A percentile compares a stretch with the other conserved stretches of the same genome.
Conservation (phyloP, 2,888 invertebrate genomes). For the Salpingus planirostris region DNA sequence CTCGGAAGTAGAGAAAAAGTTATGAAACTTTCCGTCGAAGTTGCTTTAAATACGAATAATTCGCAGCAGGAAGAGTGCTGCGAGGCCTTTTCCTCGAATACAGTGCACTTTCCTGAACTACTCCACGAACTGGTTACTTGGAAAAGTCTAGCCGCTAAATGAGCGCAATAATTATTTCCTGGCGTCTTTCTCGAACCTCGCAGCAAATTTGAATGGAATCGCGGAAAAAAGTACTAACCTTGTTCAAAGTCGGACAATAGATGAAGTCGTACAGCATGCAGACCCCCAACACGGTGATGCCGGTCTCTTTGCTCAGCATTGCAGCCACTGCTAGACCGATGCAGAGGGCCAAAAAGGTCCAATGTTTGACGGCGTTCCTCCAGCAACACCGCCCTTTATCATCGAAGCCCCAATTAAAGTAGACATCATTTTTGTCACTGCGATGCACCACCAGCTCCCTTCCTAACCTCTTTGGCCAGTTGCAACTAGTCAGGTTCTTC, state of each 20-base stretch:
- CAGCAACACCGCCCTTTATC: constrained; percentile 28
- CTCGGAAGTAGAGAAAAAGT: too few species aligned
- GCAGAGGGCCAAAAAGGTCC: constrained; percentile 54
- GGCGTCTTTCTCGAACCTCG: too few species aligned
- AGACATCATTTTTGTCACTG: constrained; percentile 1
- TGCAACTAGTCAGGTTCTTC: constrained; percentile 35
- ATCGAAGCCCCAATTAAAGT: constrained; percentile 3
- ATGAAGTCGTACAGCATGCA: constrained; percentile 83
- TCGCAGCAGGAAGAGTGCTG: too few species aligned
- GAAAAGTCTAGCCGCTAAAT: too few species aligned
- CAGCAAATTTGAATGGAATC: too few species aligned
- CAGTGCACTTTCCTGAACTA: too few species aligned
- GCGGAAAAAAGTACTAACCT: too few species aligned
- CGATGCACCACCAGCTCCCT: constrained; percentile 3
- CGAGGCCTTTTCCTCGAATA: too few species aligned
- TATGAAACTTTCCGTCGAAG: too few species aligned
- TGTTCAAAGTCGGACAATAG: constrained; percentile 39
- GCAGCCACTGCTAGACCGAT: constrained; percentile 58
- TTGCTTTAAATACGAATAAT: too few species aligned
- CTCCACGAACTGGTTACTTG: too few species aligned
- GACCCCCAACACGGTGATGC: constrained; percentile 82
- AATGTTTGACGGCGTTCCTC: constrained; percentile 38
- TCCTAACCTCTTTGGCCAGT: constrained; percentile 31
- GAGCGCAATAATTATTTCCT: too few species aligned
- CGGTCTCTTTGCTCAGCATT: constrained; percentile 92